Conservation (phyloP, 2,797 vertebrate species). For the Propithecus perrieri region DNA sequence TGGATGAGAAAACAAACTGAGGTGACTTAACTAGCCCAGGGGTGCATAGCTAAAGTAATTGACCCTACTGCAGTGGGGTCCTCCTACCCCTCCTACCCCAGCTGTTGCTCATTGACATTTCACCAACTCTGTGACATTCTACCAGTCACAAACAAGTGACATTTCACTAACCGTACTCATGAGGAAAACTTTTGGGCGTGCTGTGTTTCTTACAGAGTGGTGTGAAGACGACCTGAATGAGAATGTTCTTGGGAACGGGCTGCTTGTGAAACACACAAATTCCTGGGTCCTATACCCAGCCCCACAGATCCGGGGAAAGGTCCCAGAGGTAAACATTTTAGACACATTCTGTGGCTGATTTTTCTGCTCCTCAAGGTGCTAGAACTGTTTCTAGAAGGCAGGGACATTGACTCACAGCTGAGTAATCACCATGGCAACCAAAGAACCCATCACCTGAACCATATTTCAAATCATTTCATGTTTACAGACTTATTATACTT, state of each 20-base stretch:
- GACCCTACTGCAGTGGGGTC: neutral
- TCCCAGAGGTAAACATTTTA: neutral
- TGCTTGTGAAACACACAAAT: neutral
- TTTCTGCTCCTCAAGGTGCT: neutral
- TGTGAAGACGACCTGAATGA: neutral
- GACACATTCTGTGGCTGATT: neutral
- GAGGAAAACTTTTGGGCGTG: neutral
- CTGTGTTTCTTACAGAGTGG: neutral
- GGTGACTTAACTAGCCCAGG: too few relatives aligned
- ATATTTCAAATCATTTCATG: conserved; percentile 3
- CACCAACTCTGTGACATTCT: neutral
- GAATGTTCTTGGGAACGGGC: neutral
- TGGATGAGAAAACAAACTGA: neutral
- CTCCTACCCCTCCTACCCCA: neutral
- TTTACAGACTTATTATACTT: conserved; percentile 33
- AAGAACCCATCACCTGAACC: conserved; percentile 39
- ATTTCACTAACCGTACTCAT: neutral
- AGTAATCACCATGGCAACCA: conserved; percentile 44
- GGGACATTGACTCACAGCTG: neutral
- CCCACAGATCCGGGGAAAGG: neutral
- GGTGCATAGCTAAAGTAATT: neutral
- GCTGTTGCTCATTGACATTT: neutral
- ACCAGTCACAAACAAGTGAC: neutral
- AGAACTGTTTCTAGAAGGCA: conserved; percentile 36
- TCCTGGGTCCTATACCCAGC: neutral